Conservation (phyloP, 2,113 vertebrate genomes). For the Varanus salvator region DNA sequence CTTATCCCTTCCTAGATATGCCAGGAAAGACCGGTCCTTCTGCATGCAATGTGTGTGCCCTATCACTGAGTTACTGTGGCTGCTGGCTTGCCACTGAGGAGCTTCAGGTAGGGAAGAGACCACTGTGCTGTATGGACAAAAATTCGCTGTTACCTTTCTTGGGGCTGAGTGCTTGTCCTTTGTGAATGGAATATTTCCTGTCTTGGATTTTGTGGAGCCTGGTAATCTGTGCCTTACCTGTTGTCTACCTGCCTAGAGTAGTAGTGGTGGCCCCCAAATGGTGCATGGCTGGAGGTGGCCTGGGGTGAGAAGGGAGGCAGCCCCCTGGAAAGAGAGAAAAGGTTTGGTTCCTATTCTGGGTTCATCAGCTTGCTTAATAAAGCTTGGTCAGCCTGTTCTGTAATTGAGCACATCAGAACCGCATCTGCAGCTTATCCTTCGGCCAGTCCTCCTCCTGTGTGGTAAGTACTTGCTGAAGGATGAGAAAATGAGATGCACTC, state of each 20-base stretch:
- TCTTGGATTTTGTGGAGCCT: not conserved
- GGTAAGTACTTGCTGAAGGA: not conserved
- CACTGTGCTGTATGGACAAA: not conserved
- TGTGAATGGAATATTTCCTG: too few relatives aligned
- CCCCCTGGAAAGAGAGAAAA: not conserved
- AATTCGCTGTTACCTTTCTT: not conserved
- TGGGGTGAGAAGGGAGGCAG: not conserved
- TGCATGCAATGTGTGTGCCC: too few relatives aligned
- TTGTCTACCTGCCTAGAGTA: not conserved
- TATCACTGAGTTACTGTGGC: not conserved
- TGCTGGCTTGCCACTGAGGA: not conserved
- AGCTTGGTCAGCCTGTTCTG: not conserved
- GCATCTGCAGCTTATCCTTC: not conserved
- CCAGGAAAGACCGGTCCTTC: too few relatives aligned
- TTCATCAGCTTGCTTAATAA: not conserved
- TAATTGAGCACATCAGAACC: not conserved
- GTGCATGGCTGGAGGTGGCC: not conserved
- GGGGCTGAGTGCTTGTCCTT: not conserved
- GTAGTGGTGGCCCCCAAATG: not conserved
- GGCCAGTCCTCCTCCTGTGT: not conserved
- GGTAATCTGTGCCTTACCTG: not conserved
- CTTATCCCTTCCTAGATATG: too few relatives aligned
- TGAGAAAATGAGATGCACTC: constrained; percentile 3
- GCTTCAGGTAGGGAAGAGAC: not conserved
- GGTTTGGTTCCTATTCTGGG: not conserved